A percentile compares a stretch with the other conserved stretches of the same genome.
Evolutionary conservation across 2,113 vertebrate species (phyloP).

Genomic region (Centropus unirufus): DNA sequence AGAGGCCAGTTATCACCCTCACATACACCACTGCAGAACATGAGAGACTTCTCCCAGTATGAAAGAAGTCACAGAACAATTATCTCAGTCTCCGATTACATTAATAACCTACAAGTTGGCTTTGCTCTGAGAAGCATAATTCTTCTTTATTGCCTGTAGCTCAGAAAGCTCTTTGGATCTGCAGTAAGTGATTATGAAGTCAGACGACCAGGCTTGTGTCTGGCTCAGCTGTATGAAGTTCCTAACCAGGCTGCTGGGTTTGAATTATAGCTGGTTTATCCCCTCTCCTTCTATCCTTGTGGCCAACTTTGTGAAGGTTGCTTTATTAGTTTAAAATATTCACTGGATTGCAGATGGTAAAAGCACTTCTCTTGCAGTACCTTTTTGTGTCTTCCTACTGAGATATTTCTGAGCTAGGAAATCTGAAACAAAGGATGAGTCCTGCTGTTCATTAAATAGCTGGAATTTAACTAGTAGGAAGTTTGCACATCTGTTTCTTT

Average conservation of each 20-base stretch:
- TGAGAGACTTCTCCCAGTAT: background rate
- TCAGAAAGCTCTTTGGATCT: background rate
- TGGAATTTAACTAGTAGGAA: conserved; percentile 37
- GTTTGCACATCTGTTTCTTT: conserved; percentile 64
- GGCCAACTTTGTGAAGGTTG: background rate
- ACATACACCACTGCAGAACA: background rate
- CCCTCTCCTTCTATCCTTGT: background rate
- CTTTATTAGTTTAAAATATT: background rate
- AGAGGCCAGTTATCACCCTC: background rate
- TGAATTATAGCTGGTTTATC: background rate
- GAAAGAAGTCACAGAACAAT: background rate
- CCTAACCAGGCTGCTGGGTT: background rate
- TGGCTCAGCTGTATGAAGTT: background rate
- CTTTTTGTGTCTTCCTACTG: background rate
- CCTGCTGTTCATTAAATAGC: conserved; percentile 37
- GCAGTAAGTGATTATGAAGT: background rate
- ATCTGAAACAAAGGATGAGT: background rate
- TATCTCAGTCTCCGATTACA: background rate
- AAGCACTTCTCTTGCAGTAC: background rate
- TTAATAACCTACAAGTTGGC: background rate
- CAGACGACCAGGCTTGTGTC: background rate
- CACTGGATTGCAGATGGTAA: background rate
- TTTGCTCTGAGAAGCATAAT: background rate
- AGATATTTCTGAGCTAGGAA: background rate
- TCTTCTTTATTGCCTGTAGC: background rate